phyloP scores from a whole-genome alignment of 2,797 vertebrate genomes.

The Labeo calbasu region DNA sequence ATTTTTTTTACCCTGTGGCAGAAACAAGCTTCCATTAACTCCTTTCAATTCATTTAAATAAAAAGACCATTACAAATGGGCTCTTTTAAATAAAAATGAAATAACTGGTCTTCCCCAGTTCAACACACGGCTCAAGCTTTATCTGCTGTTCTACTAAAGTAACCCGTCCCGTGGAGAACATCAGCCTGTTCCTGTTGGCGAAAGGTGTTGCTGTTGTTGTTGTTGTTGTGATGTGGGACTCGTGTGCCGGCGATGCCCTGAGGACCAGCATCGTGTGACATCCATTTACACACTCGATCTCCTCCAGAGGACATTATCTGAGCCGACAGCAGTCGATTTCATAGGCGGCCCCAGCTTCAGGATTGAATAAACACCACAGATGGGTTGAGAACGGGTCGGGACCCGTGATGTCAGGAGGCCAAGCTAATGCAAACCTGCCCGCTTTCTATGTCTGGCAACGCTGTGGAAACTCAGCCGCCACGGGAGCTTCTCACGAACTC shows the following conservation, averaged over 20 bases:
- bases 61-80: background rate
- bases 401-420: slow-evolving; percentile 37
- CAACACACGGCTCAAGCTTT: background rate
- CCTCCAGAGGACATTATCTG: slow-evolving; percentile 51
- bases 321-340: slow-evolving; percentile 47
- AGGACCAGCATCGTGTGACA: slow-evolving; percentile 41
- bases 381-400: slow-evolving; percentile 32
- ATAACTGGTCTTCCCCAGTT: background rate
- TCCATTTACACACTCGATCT: slow-evolving; percentile 54
- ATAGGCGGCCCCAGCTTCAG: slow-evolving; percentile 34
- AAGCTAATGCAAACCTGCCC: slow-evolving; percentile 43
- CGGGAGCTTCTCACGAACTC: background rate
- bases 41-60: background rate
- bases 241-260: slow-evolving; percentile 43
- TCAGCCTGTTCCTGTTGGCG: too few relatives aligned
- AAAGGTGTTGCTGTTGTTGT: slow-evolving; percentile 27
- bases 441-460: slow-evolving; percentile 36
- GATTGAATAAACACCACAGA: slow-evolving; percentile 56
- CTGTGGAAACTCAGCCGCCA: background rate
- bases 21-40: background rate
- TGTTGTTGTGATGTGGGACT: slow-evolving; percentile 40
- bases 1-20: too few relatives aligned
- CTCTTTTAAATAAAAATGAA: background rate
- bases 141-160: background rate
- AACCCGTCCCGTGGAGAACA: background rate